Conservation (phyloP, 2,888 invertebrate genomes). For the Clanis bilineata region DNA sequence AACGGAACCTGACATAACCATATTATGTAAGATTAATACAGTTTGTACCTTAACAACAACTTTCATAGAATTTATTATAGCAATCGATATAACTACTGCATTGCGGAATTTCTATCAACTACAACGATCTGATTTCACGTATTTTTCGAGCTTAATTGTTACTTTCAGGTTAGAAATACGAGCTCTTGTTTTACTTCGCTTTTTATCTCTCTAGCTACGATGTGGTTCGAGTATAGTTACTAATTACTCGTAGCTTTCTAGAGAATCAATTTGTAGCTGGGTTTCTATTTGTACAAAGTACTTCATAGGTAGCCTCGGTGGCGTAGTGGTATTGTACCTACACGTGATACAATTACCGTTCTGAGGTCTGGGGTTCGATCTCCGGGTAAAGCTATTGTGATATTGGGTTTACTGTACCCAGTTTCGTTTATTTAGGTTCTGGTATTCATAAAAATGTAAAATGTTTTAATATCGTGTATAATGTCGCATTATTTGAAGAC, state of each 20-base stretch:
- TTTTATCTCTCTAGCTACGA: too few relatives aligned
- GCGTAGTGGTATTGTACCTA: too few relatives aligned
- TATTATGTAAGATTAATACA: neutral
- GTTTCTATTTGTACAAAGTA: neutral
- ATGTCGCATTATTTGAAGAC: too few relatives aligned
- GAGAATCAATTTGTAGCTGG: neutral
- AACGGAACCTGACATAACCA: too few relatives aligned
- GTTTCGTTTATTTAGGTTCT: too few relatives aligned
- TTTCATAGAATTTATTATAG: neutral
- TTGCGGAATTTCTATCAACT: slow-evolving; percentile 5
- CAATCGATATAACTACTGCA: slow-evolving; percentile 1
- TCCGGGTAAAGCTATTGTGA: too few relatives aligned
- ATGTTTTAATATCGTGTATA: too few relatives aligned
- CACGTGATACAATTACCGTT: too few relatives aligned
- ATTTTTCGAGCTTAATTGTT: neutral
- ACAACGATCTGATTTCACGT: neutral
- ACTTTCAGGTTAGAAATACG: neutral
- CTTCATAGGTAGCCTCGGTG: neutral
- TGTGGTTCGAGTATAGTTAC: neutral
- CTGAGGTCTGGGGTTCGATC: too few relatives aligned
- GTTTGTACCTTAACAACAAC: too few relatives aligned
- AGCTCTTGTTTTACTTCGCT: neutral
- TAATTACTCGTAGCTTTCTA: neutral
- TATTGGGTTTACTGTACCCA: too few relatives aligned
- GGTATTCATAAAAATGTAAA: too few relatives aligned